Evolutionary conservation across 2,113 vertebrate genomes (phyloP).

Genomic region (Regulus satrapa): DNA sequence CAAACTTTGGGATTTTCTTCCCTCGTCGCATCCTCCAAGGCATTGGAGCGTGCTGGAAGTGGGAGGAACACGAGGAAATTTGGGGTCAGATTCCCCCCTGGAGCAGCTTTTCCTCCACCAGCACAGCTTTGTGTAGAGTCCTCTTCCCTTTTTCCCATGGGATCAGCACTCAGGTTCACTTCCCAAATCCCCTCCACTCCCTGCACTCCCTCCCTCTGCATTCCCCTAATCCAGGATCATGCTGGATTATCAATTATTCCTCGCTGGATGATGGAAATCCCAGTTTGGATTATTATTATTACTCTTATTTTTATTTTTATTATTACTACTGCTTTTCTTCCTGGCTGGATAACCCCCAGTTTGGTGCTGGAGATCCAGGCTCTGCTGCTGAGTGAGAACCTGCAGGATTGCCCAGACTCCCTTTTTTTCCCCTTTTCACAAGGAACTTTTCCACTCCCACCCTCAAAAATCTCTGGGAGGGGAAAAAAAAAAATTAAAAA

Average conservation of each 20-base stretch:
- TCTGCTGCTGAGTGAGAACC: background rate
- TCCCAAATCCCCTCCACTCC: background rate
- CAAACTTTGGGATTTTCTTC: background rate
- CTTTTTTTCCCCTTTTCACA: background rate
- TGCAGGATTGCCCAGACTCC: background rate
- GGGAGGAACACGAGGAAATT: background rate
- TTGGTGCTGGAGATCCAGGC: background rate
- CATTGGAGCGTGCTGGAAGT: background rate
- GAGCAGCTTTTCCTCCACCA: background rate
- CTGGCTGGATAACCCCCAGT: accelerated
- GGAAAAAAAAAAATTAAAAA: accelerated
- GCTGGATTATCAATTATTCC: background rate
- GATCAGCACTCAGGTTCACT: background rate
- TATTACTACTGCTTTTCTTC: no score
- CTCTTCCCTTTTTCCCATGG: background rate
- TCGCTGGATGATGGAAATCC: background rate
- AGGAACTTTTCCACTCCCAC: background rate
- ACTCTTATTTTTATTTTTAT: no score
- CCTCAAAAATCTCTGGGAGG: accelerated
- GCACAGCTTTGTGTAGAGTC: background rate
- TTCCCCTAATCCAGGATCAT: background rate
- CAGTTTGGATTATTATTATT: no score
- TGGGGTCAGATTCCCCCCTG: background rate
- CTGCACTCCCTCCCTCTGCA: background rate
- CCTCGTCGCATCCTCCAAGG: background rate